A percentile compares a stretch with the other conserved stretches of the same genome.
Evolutionary conservation across 2,888 invertebrate species (phyloP).

Genomic region (Andrena chrysosceles): DNA sequence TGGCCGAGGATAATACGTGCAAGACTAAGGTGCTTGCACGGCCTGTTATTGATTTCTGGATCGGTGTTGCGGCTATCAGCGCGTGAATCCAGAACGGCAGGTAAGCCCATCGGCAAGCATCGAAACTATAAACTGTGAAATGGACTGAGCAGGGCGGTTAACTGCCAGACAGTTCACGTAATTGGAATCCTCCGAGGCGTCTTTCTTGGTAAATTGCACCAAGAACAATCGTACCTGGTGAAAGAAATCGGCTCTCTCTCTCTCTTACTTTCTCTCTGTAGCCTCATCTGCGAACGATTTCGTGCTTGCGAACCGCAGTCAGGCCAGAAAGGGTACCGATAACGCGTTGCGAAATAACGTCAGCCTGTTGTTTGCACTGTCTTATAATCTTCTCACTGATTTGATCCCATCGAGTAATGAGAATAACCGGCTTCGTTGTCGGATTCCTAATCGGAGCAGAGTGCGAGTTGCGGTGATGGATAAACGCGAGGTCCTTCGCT

Average conservation of each 20-base stretch:
- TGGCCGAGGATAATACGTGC: slow-evolving; percentile 2
- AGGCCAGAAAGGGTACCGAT: neutral
- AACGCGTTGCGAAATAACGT: neutral
- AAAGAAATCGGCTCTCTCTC: neutral
- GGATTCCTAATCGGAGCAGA: too few species aligned
- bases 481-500: neutral
- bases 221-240: neutral
- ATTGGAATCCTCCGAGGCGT: slow-evolving; percentile 31
- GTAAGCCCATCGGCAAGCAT: slow-evolving; percentile 28
- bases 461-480: neutral
- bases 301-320: neutral
- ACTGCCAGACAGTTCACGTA: slow-evolving; percentile 37
- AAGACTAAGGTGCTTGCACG: neutral
- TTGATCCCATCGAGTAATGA: neutral
- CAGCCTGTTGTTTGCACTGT: neutral
- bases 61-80: slow-evolving; percentile 21
- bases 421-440: neutral
- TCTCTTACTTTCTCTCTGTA: neutral
- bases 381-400: neutral
- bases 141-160: slow-evolving; percentile 31
- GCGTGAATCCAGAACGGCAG: slow-evolving; percentile 1
- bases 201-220: slow-evolving; percentile 8
- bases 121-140: slow-evolving; percentile 53
- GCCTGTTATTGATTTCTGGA: slow-evolving; percentile 49
- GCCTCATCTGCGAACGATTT: neutral